Percentiles rank a stretch among this genome's conserved stretches.
phyloP scores from a whole-genome alignment of 2,888 invertebrate genomes.

The Rutpela maculata region DNA sequence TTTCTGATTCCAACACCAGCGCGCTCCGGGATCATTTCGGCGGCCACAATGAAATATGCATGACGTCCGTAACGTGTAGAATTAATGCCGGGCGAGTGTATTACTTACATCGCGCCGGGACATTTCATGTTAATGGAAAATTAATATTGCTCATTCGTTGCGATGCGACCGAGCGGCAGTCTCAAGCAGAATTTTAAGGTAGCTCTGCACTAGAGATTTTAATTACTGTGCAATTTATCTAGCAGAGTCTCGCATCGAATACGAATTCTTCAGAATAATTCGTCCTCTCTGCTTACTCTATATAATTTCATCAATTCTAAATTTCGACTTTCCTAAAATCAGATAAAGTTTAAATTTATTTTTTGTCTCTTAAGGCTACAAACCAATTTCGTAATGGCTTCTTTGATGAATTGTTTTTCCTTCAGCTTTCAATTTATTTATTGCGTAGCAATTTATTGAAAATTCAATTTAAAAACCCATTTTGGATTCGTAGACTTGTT shows the following conservation, averaged over 20 bases:
- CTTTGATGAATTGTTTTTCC: too few species aligned
- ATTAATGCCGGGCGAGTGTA: slow-evolving; percentile 7
- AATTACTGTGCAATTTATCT: background rate
- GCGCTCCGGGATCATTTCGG: background rate
- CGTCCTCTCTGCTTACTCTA: too few species aligned
- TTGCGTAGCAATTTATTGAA: too few species aligned
- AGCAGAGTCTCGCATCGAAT: background rate
- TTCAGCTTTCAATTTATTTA: too few species aligned
- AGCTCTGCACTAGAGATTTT: background rate
- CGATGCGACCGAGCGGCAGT: background rate
- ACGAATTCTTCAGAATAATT: too few species aligned
- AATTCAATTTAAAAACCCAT: too few species aligned
- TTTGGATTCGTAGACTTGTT: too few species aligned
- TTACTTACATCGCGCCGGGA: background rate
- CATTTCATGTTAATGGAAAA: background rate
- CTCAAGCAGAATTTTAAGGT: background rate
- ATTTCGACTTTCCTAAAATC: too few species aligned
- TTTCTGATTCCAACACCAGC: slow-evolving; percentile 1
- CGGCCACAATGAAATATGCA: slow-evolving; percentile 9
- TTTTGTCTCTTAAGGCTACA: too few species aligned
- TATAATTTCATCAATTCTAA: too few species aligned
- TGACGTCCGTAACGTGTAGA: background rate
- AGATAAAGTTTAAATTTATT: too few species aligned
- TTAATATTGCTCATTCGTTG: slow-evolving; percentile 8
- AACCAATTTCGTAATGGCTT: too few species aligned